These are phyloP conservation scores for Ferdinandea cuprea DNA, from an alignment of 2,888 invertebrate species.

Conservation along the genomic window DNA sequence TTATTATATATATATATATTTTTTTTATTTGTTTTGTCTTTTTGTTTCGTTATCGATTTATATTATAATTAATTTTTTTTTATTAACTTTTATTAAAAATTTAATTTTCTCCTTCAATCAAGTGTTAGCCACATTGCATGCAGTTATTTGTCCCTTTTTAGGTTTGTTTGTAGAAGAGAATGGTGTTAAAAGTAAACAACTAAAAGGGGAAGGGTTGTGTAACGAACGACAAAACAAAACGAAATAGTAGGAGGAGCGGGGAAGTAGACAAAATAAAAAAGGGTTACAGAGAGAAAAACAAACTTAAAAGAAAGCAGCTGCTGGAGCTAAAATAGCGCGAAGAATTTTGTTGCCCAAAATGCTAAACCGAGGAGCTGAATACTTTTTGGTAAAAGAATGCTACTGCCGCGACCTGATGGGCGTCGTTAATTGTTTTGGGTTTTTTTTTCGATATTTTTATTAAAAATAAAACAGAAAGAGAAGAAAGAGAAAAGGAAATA, in stretches of 20 bases:
- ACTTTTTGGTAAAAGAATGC: slow-evolving; percentile 81
- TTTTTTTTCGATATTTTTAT: slow-evolving; percentile 45
- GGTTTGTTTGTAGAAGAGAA: slow-evolving; percentile 27
- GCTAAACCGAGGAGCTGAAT: slow-evolving; percentile 82
- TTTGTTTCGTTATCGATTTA: slow-evolving; percentile 20
- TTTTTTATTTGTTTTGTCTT: slow-evolving; percentile 13
- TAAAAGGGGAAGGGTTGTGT: neutral
- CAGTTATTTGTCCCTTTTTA: slow-evolving; percentile 39
- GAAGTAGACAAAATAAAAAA: slow-evolving; percentile 3
- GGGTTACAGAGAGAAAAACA: neutral
- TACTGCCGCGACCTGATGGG: slow-evolving; percentile 82
- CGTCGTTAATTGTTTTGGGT: slow-evolving; percentile 52
- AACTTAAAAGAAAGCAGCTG: slow-evolving; percentile 32
- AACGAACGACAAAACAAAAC: slow-evolving; percentile 7
- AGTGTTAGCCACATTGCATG: slow-evolving; percentile 64
- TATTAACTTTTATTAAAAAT: slow-evolving; percentile 10
- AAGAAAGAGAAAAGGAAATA: slow-evolving; percentile 73
- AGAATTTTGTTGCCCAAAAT: slow-evolving; percentile 78
- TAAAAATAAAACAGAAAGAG: slow-evolving; percentile 67
- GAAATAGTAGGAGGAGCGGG: slow-evolving; percentile 5
- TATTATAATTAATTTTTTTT: slow-evolving; percentile 27
- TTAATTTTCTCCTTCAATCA: slow-evolving; percentile 54
- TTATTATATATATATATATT: slow-evolving; percentile 6
- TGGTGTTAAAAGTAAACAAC: slow-evolving; percentile 11
- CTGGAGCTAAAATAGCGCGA: slow-evolving; percentile 53